Evolutionary conservation across 2,888 invertebrate genomes (phyloP).

Genomic region (Andrena chrysosceles): DNA sequence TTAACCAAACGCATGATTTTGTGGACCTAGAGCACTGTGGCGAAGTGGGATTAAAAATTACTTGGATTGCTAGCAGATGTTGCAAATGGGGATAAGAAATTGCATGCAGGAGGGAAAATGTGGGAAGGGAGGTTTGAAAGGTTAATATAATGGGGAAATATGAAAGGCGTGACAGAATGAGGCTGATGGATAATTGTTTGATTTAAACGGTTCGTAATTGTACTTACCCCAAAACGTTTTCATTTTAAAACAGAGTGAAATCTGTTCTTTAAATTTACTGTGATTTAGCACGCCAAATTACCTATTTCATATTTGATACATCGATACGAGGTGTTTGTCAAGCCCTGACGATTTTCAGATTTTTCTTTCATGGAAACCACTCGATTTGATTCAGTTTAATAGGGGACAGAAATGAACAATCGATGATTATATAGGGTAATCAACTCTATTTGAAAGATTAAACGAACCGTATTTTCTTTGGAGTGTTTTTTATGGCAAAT

Average conservation of each 20-base stretch:
- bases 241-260: conserved; percentile 30
- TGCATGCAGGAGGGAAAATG: too few relatives aligned
- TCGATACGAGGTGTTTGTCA: conserved; percentile 11
- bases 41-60: background rate
- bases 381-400: background rate
- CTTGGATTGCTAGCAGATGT: background rate
- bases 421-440: background rate
- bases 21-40: background rate
- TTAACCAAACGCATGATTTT: conserved; percentile 48
- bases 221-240: conserved; percentile 37
- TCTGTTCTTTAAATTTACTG: conserved; percentile 21
- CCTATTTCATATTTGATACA: conserved; percentile 36
- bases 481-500: background rate
- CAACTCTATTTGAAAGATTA: background rate
- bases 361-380: conserved; percentile 4
- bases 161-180: background rate
- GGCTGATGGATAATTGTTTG: background rate
- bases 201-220: too few relatives aligned
- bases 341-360: conserved; percentile 22
- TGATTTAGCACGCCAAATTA: conserved; percentile 47
- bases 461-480: background rate
- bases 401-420: background rate
- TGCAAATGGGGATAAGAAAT: too few relatives aligned
- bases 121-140: background rate
- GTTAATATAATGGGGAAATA: background rate